These are phyloP conservation scores for Pipistrellus pipistrellus DNA, from an alignment of 2,797 vertebrate species.

Conservation along the genomic window DNA sequence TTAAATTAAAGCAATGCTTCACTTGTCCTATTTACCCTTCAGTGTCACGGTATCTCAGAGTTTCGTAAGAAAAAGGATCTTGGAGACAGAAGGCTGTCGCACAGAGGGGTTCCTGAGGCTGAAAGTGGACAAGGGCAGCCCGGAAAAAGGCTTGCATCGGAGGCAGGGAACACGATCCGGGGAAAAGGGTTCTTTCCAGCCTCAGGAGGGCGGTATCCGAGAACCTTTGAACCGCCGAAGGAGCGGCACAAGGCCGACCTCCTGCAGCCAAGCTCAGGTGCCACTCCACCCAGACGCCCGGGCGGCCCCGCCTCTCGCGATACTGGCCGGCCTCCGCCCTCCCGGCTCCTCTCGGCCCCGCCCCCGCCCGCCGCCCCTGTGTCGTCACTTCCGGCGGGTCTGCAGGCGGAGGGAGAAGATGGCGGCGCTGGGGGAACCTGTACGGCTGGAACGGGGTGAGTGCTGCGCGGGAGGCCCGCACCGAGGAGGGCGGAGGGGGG, in stretches of 20 bases:
- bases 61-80: background rate
- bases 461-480: background rate
- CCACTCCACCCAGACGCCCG: rapidly evolving
- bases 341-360: background rate
- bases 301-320: slow-evolving; percentile 77
- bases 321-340: slow-evolving; percentile 72
- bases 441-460: slow-evolving; percentile 96
- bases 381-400: slow-evolving; percentile 86
- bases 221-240: rapidly evolving
- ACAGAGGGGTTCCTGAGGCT: background rate
- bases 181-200: background rate
- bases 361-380: background rate
- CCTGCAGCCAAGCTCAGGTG: rapidly evolving
- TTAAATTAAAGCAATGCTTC: background rate
- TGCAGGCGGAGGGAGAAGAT: slow-evolving; percentile 87
- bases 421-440: slow-evolving; percentile 96
- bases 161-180: no score
- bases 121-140: no score
- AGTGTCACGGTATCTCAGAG: background rate
- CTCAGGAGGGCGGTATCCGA: rapidly evolving
- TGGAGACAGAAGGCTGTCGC: no score
- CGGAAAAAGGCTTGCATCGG: background rate
- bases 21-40: background rate
- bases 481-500: background rate
- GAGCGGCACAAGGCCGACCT: rapidly evolving